Evolutionary conservation across 1,140 invertebrate genomes (phyloP).

Genomic region (Drosophila hydei): DNA sequence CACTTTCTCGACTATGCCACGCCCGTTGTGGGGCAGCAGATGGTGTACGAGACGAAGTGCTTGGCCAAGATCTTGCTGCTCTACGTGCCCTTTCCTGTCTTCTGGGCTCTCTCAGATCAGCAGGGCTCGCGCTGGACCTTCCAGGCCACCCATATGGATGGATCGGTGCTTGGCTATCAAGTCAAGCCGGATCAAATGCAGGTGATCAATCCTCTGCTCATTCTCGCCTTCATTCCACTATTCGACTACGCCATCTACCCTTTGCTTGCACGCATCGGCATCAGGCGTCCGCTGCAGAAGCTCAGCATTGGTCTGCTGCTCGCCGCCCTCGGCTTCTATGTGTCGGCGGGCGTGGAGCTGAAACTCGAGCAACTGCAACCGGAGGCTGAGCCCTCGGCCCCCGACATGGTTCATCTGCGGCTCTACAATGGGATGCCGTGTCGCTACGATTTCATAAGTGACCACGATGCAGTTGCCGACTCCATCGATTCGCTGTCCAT

Average conservation of each 20-base stretch:
- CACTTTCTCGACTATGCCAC: conserved; percentile 94
- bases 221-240: conserved; percentile 93
- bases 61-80: conserved; percentile 88
- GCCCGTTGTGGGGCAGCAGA: conserved; percentile 87
- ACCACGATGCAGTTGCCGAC: not conserved
- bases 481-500: conserved; percentile 52
- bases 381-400: conserved; percentile 83
- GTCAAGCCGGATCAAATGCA: conserved; percentile 96
- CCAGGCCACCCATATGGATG: conserved; percentile 96
- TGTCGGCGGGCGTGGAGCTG: conserved; percentile 94
- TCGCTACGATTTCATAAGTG: conserved; percentile 59
- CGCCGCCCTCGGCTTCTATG: conserved; percentile 91
- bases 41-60: conserved; percentile 89
- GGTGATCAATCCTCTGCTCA: conserved; percentile 93
- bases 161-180: conserved; percentile 87
- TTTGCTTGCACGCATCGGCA: conserved; percentile 84
- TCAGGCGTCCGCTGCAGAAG: conserved; percentile 88
- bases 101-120: conserved; percentile 93
- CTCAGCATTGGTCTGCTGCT: conserved; percentile 93
- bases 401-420: conserved; percentile 87
- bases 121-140: conserved; percentile 97
- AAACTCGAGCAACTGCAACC: conserved; percentile 89
- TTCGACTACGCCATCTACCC: conserved; percentile 92
- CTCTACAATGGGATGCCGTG: conserved; percentile 89
- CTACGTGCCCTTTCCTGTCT: conserved; percentile 90